A percentile compares a stretch with the other conserved stretches of the same genome.
Conservation (phyloP, 2,113 vertebrate species). For the Merops nubicus region DNA sequence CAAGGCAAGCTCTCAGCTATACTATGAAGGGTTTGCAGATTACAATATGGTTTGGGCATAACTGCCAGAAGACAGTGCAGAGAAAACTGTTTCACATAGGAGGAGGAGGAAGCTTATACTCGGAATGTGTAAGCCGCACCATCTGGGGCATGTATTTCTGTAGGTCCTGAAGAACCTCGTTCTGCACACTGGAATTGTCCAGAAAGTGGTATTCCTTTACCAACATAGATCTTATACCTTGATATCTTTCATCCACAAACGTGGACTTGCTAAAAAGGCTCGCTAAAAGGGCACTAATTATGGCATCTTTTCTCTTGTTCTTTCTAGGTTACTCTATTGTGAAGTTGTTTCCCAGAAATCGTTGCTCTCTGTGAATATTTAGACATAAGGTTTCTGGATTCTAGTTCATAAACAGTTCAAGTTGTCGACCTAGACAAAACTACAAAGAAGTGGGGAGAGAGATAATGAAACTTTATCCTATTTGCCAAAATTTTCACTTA, state of each 20-base stretch:
- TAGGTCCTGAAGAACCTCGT: background rate
- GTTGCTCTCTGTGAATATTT: background rate
- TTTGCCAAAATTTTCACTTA: background rate
- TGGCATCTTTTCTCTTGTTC: background rate
- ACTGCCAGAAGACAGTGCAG: background rate
- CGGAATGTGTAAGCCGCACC: background rate
- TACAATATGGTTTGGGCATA: background rate
- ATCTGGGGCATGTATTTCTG: background rate
- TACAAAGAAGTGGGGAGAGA: background rate
- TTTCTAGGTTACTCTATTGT: background rate
- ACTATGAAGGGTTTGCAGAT: background rate
- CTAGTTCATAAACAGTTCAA: background rate
- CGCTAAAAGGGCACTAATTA: background rate
- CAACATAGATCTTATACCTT: background rate
- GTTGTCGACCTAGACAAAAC: background rate
- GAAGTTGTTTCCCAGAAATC: background rate
- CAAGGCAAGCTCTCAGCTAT: fast-evolving
- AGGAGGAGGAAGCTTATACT: background rate
- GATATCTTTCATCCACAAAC: background rate
- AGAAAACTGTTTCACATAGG: background rate
- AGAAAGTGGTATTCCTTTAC: background rate
- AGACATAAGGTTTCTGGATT: background rate
- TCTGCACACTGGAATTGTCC: background rate
- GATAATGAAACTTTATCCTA: background rate
- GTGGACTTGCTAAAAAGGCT: background rate